phyloP scores from a whole-genome alignment of 1,140 invertebrate genomes.

The Drosophila baimaii region DNA sequence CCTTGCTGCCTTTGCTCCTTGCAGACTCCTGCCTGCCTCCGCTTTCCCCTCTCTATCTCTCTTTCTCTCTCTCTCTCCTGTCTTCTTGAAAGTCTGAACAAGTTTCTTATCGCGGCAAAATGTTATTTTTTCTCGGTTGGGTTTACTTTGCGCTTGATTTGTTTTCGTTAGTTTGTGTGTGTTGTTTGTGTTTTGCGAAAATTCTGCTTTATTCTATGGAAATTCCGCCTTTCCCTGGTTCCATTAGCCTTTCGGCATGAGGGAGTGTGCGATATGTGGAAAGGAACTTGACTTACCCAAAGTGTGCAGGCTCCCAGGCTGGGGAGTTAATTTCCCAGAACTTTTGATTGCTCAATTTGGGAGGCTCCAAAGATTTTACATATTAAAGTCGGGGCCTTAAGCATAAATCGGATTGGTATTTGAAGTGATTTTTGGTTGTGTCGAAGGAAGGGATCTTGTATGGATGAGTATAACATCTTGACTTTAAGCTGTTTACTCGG shows the following conservation, averaged over 20 bases:
- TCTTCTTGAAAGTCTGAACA: conserved; percentile 38
- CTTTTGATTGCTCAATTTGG: conserved; percentile 46
- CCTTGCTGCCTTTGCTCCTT: conserved; percentile 21
- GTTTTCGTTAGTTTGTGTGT: conserved; percentile 33
- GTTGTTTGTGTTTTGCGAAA: conserved; percentile 18
- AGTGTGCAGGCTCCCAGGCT: conserved; percentile 21
- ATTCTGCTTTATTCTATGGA: conserved; percentile 35
- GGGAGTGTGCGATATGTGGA: conserved; percentile 18
- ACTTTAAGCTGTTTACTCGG: too few species aligned
- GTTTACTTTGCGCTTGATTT: conserved; percentile 65
- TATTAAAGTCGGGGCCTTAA: conserved; percentile 13
- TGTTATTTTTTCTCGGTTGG: conserved; percentile 49
- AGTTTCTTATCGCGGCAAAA: conserved; percentile 65
- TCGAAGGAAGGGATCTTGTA: background rate
- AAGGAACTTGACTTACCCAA: conserved; percentile 17
- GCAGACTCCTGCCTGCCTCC: background rate
- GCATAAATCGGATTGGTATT: conserved; percentile 4
- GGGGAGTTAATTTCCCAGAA: conserved; percentile 36
- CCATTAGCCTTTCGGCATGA: conserved; percentile 40
- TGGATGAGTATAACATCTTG: too few species aligned
- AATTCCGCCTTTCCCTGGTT: conserved; percentile 30
- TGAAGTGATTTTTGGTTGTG: background rate
- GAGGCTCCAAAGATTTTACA: conserved; percentile 22
- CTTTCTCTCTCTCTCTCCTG: background rate
- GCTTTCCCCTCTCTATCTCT: background rate